These are phyloP conservation scores for Aldabrachelys gigantea DNA, from an alignment of 2,113 vertebrate species.

Conservation along the genomic window DNA sequence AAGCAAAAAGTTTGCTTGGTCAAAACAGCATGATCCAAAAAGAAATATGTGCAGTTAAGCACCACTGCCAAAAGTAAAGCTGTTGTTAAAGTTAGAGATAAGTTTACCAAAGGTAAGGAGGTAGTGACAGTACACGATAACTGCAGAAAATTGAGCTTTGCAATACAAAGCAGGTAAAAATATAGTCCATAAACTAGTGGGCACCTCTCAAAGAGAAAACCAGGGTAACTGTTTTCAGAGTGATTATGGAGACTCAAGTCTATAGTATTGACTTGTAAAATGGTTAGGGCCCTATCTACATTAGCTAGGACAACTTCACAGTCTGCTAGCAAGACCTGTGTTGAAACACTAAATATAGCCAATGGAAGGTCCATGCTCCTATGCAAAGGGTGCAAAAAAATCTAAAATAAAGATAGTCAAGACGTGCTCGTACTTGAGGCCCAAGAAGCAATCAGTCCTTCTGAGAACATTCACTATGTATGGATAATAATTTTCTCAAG, in stretches of 20 bases:
- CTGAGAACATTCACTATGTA: background rate
- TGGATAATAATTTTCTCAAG: background rate
- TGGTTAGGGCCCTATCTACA: background rate
- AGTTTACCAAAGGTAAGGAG: background rate
- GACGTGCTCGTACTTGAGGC: background rate
- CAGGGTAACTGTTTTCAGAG: background rate
- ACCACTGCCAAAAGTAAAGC: background rate
- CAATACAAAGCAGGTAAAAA: background rate
- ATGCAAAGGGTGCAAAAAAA: background rate
- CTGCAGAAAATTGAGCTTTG: accelerated
- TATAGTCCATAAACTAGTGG: background rate
- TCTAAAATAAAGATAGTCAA: background rate
- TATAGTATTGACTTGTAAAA: background rate
- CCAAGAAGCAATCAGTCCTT: background rate
- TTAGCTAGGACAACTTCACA: background rate
- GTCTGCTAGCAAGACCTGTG: background rate
- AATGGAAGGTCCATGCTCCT: background rate
- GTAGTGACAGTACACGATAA: background rate
- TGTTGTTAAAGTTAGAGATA: background rate
- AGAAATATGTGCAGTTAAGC: background rate
- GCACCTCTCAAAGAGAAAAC: background rate
- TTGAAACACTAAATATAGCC: background rate
- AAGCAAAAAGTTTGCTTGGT: constrained; percentile 40
- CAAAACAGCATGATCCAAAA: constrained; percentile 24
- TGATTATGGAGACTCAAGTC: background rate